phyloP scores from a whole-genome alignment of 2,113 vertebrate species.

The Gorsachius goisagi region DNA sequence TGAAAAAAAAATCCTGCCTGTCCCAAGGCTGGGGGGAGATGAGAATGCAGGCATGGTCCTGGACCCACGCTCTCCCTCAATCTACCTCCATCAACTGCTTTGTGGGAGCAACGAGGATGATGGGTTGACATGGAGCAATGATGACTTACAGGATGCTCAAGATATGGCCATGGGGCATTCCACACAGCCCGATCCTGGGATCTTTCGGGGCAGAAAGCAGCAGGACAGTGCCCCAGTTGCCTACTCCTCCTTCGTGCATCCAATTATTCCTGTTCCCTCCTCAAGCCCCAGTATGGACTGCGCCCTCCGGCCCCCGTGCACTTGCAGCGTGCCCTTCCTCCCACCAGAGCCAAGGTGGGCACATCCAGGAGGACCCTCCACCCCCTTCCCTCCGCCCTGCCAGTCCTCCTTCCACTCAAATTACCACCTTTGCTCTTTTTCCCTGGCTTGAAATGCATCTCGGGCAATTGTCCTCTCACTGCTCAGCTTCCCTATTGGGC shows the following conservation, averaged over 20 bases:
- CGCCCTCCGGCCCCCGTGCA: background rate
- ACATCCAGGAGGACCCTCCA: fast-evolving
- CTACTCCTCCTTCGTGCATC: background rate
- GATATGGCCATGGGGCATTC: background rate
- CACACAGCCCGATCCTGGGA: background rate
- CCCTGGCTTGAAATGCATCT: background rate
- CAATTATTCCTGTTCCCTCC: background rate
- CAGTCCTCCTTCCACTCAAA: background rate
- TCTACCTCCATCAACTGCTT: background rate
- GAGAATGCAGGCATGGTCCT: background rate
- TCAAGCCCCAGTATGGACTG: background rate
- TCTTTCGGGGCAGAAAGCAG: background rate
- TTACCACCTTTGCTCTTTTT: background rate
- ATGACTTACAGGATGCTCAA: background rate
- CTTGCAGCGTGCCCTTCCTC: background rate
- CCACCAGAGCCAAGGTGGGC: fast-evolving
- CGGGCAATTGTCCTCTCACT: background rate
- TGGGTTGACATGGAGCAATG: background rate
- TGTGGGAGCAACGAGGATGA: background rate
- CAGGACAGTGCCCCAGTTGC: background rate
- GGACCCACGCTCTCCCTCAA: background rate
- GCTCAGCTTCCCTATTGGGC: background rate
- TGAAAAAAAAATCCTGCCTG: background rate
- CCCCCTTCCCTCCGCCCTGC: too few species aligned
- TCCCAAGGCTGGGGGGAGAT: too few species aligned